A percentile compares a stretch with the other conserved stretches of the same genome.
Evolutionary conservation across 2,888 invertebrate species (phyloP).

Genomic region (Thereva unica): DNA sequence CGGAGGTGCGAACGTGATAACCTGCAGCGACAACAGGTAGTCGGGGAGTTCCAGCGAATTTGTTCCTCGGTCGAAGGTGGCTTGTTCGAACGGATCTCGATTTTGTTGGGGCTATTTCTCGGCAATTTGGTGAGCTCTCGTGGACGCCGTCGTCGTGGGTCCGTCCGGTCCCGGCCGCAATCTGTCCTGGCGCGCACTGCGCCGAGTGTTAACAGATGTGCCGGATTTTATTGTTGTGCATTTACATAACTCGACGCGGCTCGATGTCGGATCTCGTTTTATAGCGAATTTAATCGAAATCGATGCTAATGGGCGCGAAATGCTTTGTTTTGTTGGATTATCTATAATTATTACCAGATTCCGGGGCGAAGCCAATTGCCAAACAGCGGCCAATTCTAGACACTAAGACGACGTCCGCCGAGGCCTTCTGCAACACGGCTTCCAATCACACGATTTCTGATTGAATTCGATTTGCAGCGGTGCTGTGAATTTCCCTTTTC

Average conservation of each 20-base stretch:
- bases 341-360: background rate
- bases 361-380: too few species aligned
- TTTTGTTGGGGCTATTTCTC: too few species aligned
- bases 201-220: constrained; percentile 21
- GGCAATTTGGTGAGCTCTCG: constrained; percentile 1
- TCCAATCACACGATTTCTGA: too few species aligned
- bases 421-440: too few species aligned
- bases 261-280: background rate
- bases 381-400: too few species aligned
- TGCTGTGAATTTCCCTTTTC: too few species aligned
- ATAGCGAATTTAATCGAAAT: constrained; percentile 1
- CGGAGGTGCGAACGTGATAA: constrained; percentile 2
- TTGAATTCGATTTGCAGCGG: too few species aligned
- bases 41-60: constrained; percentile 8
- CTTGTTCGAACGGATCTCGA: constrained; percentile 4
- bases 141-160: background rate
- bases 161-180: background rate
- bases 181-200: constrained; percentile 1
- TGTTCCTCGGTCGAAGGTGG: background rate
- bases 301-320: background rate
- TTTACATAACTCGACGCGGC: constrained; percentile 16
- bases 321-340: background rate
- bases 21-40: constrained; percentile 11
- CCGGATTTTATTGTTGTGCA: constrained; percentile 18
- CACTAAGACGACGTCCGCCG: too few species aligned